phyloP scores from a whole-genome alignment of 2,888 invertebrate genomes.

The Parnassius orleans region DNA sequence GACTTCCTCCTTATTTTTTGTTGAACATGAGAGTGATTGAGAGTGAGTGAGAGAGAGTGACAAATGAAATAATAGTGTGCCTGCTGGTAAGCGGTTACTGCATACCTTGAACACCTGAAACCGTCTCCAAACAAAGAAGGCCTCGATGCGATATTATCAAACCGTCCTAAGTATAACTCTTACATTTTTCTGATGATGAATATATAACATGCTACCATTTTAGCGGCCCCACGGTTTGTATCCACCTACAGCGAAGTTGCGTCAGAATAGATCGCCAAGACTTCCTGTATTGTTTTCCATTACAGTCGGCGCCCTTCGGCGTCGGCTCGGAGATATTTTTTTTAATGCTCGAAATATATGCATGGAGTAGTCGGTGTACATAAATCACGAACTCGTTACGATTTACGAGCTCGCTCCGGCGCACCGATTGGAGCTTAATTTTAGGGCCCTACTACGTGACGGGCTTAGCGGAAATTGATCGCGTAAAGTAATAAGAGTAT shows the following conservation, averaged over 20 bases:
- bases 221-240: neutral
- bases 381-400: slow-evolving; percentile 79
- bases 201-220: neutral
- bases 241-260: neutral
- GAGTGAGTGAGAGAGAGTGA: no score
- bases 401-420: slow-evolving; percentile 69
- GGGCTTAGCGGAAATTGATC: slow-evolving; percentile 42
- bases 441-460: slow-evolving; percentile 53
- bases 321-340: slow-evolving; percentile 50
- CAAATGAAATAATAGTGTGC: no score
- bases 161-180: no score
- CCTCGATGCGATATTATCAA: no score
- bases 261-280: slow-evolving; percentile 11
- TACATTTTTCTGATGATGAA: no score
- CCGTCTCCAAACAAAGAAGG: no score
- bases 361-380: slow-evolving; percentile 47
- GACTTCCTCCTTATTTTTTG: no score
- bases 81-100: no score
- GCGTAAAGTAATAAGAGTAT: neutral
- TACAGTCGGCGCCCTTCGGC: slow-evolving; percentile 29
- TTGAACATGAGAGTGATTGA: no score
- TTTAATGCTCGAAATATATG: slow-evolving; percentile 47
- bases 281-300: slow-evolving; percentile 36
- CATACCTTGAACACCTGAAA: no score
- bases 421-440: slow-evolving; percentile 68